These are phyloP conservation scores for Bemisia tabaci DNA, from an alignment of 1,140 invertebrate species.

Conservation along the genomic window DNA sequence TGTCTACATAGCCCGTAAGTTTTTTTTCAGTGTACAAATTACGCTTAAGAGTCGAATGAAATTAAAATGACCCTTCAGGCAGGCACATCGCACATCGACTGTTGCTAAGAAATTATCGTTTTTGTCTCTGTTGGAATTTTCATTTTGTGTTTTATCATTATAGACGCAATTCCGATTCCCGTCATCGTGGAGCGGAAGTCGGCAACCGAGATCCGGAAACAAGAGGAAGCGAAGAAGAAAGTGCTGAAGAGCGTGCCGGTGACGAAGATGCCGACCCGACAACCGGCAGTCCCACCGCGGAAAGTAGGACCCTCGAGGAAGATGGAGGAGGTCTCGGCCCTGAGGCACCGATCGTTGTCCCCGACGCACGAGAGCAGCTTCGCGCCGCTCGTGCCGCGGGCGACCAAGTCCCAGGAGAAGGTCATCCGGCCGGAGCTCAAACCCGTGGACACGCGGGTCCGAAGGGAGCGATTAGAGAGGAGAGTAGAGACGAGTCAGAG, in stretches of 20 bases:
- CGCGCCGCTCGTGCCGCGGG: constrained; percentile 3
- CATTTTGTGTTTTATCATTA: no score
- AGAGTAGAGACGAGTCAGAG: not conserved
- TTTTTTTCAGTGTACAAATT: no score
- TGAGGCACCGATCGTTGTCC: not conserved
- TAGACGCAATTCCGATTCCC: no score
- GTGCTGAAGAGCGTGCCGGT: not conserved
- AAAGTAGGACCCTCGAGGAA: not conserved
- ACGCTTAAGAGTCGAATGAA: no score
- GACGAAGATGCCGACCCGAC: not conserved
- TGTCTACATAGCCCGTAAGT: no score
- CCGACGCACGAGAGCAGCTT: not conserved
- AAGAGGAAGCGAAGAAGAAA: not conserved
- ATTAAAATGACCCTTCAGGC: no score
- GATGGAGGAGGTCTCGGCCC: not conserved
- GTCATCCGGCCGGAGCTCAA: constrained; percentile 5
- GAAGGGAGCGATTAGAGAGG: not conserved
- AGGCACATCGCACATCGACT: no score
- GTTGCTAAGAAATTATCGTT: no score
- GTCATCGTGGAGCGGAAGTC: not conserved
- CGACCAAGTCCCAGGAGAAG: not conserved
- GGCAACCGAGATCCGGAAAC: not conserved
- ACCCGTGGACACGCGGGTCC: constrained; percentile 2
- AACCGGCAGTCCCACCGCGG: not conserved
- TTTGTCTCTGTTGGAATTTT: no score